Evolutionary conservation across 2,113 vertebrate genomes (phyloP).

Genomic region (Entomyzon cyanotis): DNA sequence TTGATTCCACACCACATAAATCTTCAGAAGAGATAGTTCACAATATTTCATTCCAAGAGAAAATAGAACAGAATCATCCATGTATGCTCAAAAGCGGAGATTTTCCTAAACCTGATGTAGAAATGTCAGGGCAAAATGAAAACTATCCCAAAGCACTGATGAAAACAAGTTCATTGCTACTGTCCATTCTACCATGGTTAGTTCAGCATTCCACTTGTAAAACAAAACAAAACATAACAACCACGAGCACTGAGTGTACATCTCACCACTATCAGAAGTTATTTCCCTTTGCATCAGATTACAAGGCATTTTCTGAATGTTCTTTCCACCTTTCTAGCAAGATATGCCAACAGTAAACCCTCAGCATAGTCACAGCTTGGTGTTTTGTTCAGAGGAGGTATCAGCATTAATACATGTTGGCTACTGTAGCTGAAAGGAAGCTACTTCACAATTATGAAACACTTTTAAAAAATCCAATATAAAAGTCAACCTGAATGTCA

Average conservation of each 20-base stretch:
- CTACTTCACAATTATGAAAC: background rate
- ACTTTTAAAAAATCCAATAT: background rate
- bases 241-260: background rate
- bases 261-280: background rate
- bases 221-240: background rate
- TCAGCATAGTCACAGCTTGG: background rate
- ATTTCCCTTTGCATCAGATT: background rate
- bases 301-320: background rate
- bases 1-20: background rate
- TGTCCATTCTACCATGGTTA: background rate
- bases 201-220: background rate
- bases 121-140: background rate
- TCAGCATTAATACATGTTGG: background rate
- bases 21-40: background rate
- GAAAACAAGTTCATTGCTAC: background rate
- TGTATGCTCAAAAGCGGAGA: background rate
- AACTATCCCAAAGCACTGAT: background rate
- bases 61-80: background rate
- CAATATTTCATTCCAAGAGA: background rate
- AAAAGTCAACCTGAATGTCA: background rate
- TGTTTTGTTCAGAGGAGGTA: background rate
- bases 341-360: background rate
- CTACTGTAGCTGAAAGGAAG: background rate
- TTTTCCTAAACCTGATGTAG: background rate
- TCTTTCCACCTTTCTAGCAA: background rate